Conservation (phyloP, 2,888 invertebrate genomes). For the Cancer borealis region DNA sequence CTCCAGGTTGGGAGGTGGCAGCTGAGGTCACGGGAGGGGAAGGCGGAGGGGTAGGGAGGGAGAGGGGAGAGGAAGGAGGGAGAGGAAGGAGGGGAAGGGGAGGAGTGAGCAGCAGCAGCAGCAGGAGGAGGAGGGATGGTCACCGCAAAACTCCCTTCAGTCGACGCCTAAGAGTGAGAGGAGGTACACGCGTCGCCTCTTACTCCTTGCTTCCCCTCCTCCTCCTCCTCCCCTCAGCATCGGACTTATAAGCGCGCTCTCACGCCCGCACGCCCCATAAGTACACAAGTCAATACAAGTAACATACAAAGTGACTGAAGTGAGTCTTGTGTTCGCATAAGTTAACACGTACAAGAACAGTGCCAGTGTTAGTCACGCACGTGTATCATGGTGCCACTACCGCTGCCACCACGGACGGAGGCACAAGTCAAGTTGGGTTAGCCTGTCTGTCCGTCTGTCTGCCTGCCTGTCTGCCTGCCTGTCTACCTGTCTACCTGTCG, state of each 20-base stretch:
- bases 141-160: constrained; percentile 32
- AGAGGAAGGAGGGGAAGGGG: background rate
- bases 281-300: background rate
- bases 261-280: background rate
- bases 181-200: constrained; percentile 42
- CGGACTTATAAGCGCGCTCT: background rate
- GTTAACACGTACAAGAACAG: background rate
- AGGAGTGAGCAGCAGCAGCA: constrained; percentile 12
- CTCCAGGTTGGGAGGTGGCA: constrained; percentile 63
- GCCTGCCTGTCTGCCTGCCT: too few species aligned
- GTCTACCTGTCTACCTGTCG: background rate
- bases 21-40: constrained; percentile 62
- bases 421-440: background rate
- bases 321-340: background rate
- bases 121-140: background rate
- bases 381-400: constrained; percentile 13
- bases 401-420: background rate
- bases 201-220: background rate
- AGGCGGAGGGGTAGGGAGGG: background rate
- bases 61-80: background rate
- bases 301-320: background rate
- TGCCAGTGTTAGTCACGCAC: constrained; percentile 18
- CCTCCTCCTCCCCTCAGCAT: background rate
- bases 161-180: constrained; percentile 56
- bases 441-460: too few species aligned